phyloP scores from a whole-genome alignment of 2,888 invertebrate genomes.

The Drosophila mayaguana region DNA sequence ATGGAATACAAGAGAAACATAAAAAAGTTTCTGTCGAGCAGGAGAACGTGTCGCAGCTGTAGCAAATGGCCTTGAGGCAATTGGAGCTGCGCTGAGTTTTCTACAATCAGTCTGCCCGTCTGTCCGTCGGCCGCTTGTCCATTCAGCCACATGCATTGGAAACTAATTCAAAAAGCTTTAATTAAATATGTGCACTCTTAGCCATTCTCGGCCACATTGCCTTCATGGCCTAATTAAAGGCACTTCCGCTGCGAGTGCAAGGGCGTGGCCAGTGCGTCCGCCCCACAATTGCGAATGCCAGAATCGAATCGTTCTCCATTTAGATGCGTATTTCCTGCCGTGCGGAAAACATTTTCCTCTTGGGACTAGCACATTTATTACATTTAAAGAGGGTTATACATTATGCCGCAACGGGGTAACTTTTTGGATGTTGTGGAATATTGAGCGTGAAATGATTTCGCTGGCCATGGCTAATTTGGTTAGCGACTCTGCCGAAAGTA shows the following conservation, averaged over 20 bases:
- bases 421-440: constrained; percentile 6
- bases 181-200: constrained; percentile 53
- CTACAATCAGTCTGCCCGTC: neutral
- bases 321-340: constrained; percentile 44
- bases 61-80: constrained; percentile 13
- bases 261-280: constrained; percentile 9
- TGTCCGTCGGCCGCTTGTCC: neutral
- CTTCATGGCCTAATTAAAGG: constrained; percentile 65
- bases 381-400: constrained; percentile 28
- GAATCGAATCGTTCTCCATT: constrained; percentile 21
- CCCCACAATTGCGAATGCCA: neutral
- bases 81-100: constrained; percentile 25
- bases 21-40: constrained; percentile 25
- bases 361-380: constrained; percentile 49
- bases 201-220: constrained; percentile 6
- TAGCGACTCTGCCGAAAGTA: neutral
- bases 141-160: constrained; percentile 38
- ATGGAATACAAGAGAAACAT: constrained; percentile 41
- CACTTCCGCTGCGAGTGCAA: constrained; percentile 39
- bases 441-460: constrained; percentile 1
- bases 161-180: constrained; percentile 62
- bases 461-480: neutral
- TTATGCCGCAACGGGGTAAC: constrained; percentile 2
- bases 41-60: constrained; percentile 33
- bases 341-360: constrained; percentile 53